Evolutionary conservation across 2,888 invertebrate species (phyloP).

Genomic region (Bursaphelenchus okinawaensis): DNA sequence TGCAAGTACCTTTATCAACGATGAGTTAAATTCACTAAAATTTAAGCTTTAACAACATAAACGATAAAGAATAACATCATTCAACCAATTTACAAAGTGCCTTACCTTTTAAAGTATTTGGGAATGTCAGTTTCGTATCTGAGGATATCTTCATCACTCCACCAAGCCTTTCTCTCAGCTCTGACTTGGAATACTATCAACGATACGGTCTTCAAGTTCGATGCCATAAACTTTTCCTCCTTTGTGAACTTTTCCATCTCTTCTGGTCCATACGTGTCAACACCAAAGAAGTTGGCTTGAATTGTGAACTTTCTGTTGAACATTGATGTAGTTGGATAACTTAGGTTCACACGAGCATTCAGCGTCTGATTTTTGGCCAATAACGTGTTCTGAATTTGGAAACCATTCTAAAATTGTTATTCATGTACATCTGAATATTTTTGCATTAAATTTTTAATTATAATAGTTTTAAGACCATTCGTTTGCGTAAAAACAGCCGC

Average conservation of each 20-base stretch:
- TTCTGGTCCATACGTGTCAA: constrained; percentile 28
- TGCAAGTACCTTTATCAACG: constrained; percentile 37
- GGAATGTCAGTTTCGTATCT: constrained; percentile 35
- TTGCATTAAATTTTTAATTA: neutral
- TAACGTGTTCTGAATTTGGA: constrained; percentile 32
- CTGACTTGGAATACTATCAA: constrained; percentile 41
- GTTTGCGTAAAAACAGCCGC: too few species aligned
- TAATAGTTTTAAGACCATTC: too few species aligned
- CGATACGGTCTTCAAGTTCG: constrained; percentile 29
- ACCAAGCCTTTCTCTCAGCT: constrained; percentile 35
- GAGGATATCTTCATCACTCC: constrained; percentile 34
- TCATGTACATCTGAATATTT: neutral
- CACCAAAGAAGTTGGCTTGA: constrained; percentile 49
- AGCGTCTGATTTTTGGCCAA: constrained; percentile 20
- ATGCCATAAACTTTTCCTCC: constrained; percentile 1
- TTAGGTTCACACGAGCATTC: constrained; percentile 34
- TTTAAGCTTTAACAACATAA: neutral
- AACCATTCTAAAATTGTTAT: constrained; percentile 37
- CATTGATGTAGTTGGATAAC: constrained; percentile 44
- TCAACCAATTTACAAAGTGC: too few species aligned
- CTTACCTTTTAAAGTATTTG: constrained; percentile 28
- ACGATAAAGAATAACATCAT: too few species aligned
- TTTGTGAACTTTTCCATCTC: constrained; percentile 8
- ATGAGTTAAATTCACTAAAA: constrained; percentile 38
- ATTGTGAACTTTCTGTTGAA: constrained; percentile 33